Percentiles rank a stretch among this genome's conserved stretches.
These are phyloP conservation scores for Drosophila bunnanda DNA, from an alignment of 2,888 invertebrate genomes.

Conservation along the genomic window DNA sequence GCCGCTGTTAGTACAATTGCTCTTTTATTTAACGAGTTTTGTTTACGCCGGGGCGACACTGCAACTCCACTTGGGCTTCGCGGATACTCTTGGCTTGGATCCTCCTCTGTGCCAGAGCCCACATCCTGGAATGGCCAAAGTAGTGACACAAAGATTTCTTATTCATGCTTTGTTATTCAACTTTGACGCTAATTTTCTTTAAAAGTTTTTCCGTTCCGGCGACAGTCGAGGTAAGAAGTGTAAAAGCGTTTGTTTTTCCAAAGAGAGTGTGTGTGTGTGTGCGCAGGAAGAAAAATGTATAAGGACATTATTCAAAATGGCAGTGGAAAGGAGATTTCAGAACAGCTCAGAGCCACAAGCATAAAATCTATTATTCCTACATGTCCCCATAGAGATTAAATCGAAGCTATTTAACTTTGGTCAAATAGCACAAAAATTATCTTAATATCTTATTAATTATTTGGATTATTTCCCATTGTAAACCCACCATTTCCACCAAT, in stretches of 20 bases:
- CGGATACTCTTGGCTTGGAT: constrained; percentile 16
- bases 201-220: constrained; percentile 48
- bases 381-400: neutral
- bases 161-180: constrained; percentile 72
- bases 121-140: constrained; percentile 28
- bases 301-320: constrained; percentile 2
- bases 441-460: neutral
- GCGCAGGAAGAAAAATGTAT: neutral
- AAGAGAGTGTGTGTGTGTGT: constrained; percentile 19
- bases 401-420: too few species aligned
- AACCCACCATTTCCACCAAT: neutral
- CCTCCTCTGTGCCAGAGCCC: neutral
- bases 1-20: constrained; percentile 75
- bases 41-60: constrained; percentile 70
- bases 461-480: neutral
- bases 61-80: constrained; percentile 32
- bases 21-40: constrained; percentile 81
- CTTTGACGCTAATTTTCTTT: constrained; percentile 76
- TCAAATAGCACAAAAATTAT: neutral
- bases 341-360: neutral
- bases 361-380: neutral
- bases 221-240: constrained; percentile 49
- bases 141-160: constrained; percentile 69
- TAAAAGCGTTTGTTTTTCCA: constrained; percentile 29
- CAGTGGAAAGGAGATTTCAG: neutral